Evolutionary conservation across 1,140 invertebrate species (phyloP).

Genomic region (Vanessa atalanta): DNA sequence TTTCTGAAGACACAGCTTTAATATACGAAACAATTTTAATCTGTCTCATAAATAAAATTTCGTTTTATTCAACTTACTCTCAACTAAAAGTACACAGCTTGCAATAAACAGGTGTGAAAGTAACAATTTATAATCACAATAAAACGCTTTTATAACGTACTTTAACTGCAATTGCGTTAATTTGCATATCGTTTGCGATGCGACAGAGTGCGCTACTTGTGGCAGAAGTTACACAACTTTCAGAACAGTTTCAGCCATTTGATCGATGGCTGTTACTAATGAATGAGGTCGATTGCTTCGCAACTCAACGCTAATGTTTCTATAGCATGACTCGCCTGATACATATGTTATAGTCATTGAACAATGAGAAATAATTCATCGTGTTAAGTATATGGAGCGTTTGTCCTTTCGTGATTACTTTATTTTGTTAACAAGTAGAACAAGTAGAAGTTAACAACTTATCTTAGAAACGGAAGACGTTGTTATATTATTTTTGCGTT

Average conservation of each 20-base stretch:
- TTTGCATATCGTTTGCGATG: constrained; percentile 29
- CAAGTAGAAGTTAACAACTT: no score
- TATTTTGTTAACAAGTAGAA: no score
- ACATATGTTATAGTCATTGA: constrained; percentile 1
- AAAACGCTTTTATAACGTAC: constrained; percentile 22
- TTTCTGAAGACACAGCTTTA: no score
- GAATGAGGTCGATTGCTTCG: constrained; percentile 24
- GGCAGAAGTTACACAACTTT: constrained; percentile 25
- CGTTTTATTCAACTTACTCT: no score
- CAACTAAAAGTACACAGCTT: no score
- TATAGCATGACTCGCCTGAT: constrained; percentile 17
- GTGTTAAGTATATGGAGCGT: neutral
- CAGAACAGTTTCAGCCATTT: constrained; percentile 29
- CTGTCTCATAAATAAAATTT: no score
- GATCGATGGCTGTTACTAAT: constrained; percentile 39
- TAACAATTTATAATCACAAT: constrained; percentile 17
- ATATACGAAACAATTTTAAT: no score
- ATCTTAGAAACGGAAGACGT: no score
- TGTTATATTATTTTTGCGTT: no score
- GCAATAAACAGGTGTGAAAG: constrained; percentile 12
- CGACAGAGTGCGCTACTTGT: constrained; percentile 14
- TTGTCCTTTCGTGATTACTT: neutral
- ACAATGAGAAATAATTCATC: neutral
- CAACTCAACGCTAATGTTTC: constrained; percentile 26
- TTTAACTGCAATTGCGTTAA: constrained; percentile 23